Percentiles rank a stretch among this genome's conserved stretches.
Conservation (phyloP, 2,888 invertebrate species). For the Slavum lentiscoides region DNA sequence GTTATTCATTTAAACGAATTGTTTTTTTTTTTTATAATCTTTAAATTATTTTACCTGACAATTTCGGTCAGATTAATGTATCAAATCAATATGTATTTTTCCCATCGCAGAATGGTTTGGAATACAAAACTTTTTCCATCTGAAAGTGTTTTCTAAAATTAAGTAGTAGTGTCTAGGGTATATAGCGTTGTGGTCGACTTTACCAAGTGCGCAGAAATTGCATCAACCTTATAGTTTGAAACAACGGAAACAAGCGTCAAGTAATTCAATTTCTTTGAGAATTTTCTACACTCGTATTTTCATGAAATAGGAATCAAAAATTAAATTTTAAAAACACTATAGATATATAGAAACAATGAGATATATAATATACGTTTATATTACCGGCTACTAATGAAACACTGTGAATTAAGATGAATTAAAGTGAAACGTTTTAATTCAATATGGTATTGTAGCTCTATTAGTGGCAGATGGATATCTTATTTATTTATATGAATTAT, state of each 20-base stretch:
- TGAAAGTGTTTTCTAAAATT: slow-evolving; percentile 34
- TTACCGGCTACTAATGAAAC: too few species aligned
- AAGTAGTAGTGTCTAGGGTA: slow-evolving; percentile 1
- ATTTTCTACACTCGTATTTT: slow-evolving; percentile 17
- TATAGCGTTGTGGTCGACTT: background rate
- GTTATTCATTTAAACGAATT: background rate
- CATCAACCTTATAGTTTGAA: slow-evolving; percentile 22
- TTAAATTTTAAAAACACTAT: slow-evolving; percentile 1
- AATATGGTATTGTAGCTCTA: too few species aligned
- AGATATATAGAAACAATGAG: too few species aligned
- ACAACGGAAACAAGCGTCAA: slow-evolving; percentile 2
- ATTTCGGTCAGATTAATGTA: background rate
- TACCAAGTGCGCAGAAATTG: slow-evolving; percentile 30
- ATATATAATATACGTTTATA: too few species aligned
- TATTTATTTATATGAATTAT: too few species aligned
- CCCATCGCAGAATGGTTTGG: background rate
- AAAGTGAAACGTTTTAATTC: too few species aligned
- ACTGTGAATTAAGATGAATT: too few species aligned
- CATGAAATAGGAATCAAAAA: background rate
- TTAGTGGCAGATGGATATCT: too few species aligned
- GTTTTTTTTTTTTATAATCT: background rate
- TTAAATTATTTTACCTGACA: background rate
- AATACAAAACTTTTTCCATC: slow-evolving; percentile 10
- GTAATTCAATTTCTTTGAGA: slow-evolving; percentile 20
- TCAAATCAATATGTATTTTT: slow-evolving; percentile 1